These are phyloP conservation scores for Asteroscopus sphinx DNA, from an alignment of 2,888 invertebrate genomes.

Conservation along the genomic window DNA sequence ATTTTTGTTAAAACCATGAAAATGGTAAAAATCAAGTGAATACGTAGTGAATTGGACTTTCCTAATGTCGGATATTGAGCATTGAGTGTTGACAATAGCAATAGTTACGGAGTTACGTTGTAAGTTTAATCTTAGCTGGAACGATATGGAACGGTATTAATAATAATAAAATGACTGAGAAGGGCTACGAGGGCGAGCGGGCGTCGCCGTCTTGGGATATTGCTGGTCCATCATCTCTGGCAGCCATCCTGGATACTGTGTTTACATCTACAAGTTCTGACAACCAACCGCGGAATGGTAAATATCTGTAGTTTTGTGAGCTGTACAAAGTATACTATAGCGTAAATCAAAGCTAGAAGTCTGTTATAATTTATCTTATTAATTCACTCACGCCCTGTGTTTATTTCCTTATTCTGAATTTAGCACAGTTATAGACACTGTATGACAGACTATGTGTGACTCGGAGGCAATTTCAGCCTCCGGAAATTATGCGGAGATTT, in stretches of 20 bases:
- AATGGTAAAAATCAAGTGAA: slow-evolving; percentile 54
- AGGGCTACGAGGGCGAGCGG: slow-evolving; percentile 78
- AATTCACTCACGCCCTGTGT: background rate
- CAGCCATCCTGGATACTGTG: slow-evolving; percentile 91
- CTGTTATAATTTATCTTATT: background rate
- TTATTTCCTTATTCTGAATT: background rate
- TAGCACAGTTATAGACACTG: background rate
- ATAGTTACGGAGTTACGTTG: slow-evolving; percentile 50
- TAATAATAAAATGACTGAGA: slow-evolving; percentile 79
- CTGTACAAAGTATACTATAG: slow-evolving; percentile 2
- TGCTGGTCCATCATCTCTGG: slow-evolving; percentile 88
- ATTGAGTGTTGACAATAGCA: slow-evolving; percentile 57
- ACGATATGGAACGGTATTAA: slow-evolving; percentile 63
- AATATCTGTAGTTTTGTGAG: slow-evolving; percentile 14
- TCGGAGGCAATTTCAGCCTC: too few relatives aligned
- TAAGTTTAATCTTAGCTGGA: slow-evolving; percentile 47
- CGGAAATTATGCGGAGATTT: too few relatives aligned
- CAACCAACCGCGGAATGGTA: slow-evolving; percentile 80
- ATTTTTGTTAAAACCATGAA: slow-evolving; percentile 32
- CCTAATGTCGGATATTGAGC: slow-evolving; percentile 43
- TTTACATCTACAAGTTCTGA: slow-evolving; percentile 89
- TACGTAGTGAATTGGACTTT: slow-evolving; percentile 43
- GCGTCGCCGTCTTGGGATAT: slow-evolving; percentile 82
- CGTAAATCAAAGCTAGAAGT: background rate
- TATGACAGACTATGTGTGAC: background rate